Base-by-base conservation (phyloP, 2,888 invertebrate species). In the Chesias legatella region DNA sequence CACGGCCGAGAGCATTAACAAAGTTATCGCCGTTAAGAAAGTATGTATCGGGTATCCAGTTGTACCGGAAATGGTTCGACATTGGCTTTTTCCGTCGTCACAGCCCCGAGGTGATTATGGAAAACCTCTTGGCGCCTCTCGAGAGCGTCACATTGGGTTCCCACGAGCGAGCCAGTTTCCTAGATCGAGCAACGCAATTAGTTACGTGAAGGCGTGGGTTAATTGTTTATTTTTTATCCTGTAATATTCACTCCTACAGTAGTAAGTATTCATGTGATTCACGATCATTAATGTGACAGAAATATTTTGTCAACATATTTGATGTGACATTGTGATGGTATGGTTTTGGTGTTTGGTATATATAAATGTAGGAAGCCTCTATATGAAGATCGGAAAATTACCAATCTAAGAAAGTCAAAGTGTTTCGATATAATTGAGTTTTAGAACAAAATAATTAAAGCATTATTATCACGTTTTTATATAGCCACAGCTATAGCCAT, bases 51-150 rank as follows among this genome's bases (percentile, higher is more conserved):
- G 1, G 53, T 53, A 66, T 60, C 63, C 60, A 64, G 70, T 67
- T 58, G 53, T 45, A 59, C 60, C 67, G 65, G 70, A 67, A 66
- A 67, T 55, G 53, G 54, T 62, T 56, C 62, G 55, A 59, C 55
- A 58, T 63, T 70, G 57, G 59, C 71, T 74, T 73, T 79, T 81
- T 76, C 79, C 74, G 54, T 41, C 49, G 62, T 57, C 37, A 29
- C 28, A 38, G 42, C 46, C 51, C 50, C 13, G 10, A 31, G 22
- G 58, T 62, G 59, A 71, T 73, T 67, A 67, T 68, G 67, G 75
- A 78, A 82, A 83, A 75, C 73, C 66, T 77, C 77, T 73, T 77
- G 71, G 79, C 78, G 74, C 72, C 66, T 78, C 77, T 75, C 79
- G 75, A 71, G 76, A 71, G 67, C 70, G 77, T 71, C 63, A 73